A percentile compares a stretch with the other conserved stretches of the same genome.
Evolutionary conservation across 1,140 invertebrate species (phyloP).

Genomic region (Choristoneura fumiferana): DNA sequence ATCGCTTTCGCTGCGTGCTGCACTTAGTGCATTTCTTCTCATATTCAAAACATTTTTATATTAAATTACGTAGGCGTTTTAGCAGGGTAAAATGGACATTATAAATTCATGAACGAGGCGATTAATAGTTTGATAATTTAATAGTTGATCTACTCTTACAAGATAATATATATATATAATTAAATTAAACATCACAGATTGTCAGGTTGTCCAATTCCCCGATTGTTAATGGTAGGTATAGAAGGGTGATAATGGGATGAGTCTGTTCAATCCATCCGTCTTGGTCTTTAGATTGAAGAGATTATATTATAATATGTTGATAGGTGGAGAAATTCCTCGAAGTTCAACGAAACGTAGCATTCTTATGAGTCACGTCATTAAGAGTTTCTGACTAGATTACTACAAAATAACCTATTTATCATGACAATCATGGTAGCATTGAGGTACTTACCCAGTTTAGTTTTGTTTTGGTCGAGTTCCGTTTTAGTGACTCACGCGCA

Average conservation of each 20-base stretch:
- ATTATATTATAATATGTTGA: too few relatives aligned
- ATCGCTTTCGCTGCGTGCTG: constrained; percentile 1
- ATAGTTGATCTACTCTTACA: neutral
- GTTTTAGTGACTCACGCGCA: constrained; percentile 39
- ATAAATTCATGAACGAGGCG: constrained; percentile 4
- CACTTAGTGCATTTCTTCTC: neutral
- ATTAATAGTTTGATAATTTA: neutral
- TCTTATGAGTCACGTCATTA: constrained; percentile 16
- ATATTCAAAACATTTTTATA: too few relatives aligned
- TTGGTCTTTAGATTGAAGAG: neutral
- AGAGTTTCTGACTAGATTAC: constrained; percentile 5
- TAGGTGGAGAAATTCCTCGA: constrained; percentile 16
- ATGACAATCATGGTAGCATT: neutral
- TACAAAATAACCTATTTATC: constrained; percentile 9
- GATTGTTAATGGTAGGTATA: too few relatives aligned
- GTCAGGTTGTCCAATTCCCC: too few relatives aligned
- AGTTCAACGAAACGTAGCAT: constrained; percentile 10
- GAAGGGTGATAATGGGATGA: too few relatives aligned
- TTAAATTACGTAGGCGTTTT: neutral
- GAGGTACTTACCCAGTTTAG: constrained; percentile 5
- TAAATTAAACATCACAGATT: too few relatives aligned
- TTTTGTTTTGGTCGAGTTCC: constrained; percentile 15
- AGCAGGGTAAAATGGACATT: neutral
- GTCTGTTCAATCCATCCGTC: too few relatives aligned
- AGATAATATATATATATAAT: too few relatives aligned